A percentile compares a stretch with the other conserved stretches of the same genome.
phyloP scores from a whole-genome alignment of 2,888 invertebrate species.

The Pegoplata infirma region DNA sequence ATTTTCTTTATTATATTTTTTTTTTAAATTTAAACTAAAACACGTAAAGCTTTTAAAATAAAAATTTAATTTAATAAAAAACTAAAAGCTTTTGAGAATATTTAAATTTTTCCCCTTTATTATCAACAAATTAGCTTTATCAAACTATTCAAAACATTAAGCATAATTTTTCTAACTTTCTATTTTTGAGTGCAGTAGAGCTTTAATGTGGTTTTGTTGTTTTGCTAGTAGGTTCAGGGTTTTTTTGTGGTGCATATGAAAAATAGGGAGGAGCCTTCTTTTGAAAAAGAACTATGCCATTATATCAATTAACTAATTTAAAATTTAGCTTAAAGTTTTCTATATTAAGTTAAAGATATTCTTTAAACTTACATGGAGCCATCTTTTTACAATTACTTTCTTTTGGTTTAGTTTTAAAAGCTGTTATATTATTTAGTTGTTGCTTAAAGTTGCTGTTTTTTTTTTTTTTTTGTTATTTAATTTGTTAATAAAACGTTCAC shows the following conservation, averaged over 20 bases:
- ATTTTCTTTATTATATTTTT: too few species aligned
- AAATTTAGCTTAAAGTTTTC: constrained; percentile 4
- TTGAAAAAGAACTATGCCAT: constrained; percentile 10
- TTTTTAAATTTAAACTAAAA: too few species aligned
- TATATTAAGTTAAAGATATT: neutral
- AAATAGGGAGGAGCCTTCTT: neutral
- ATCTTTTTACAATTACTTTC: constrained; percentile 34
- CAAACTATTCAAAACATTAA: too few species aligned
- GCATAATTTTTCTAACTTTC: too few species aligned
- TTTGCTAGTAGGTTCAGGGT: neutral
- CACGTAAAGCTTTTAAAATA: too few species aligned
- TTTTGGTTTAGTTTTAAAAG: constrained; percentile 35
- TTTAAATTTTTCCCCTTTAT: too few species aligned
- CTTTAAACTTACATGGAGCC: constrained; percentile 59
- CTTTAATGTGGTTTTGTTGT: neutral
- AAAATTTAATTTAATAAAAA: too few species aligned
- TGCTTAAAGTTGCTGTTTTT: too few species aligned
- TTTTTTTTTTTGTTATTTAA: too few species aligned
- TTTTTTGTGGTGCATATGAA: too few species aligned
- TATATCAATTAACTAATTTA: neutral
- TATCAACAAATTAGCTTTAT: too few species aligned
- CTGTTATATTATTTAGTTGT: constrained; percentile 21
- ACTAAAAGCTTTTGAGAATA: too few species aligned
- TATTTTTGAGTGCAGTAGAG: neutral
- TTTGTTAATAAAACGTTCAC: neutral